phyloP scores from a whole-genome alignment of 2,888 invertebrate species.

The Agriopis leucophaearia region DNA sequence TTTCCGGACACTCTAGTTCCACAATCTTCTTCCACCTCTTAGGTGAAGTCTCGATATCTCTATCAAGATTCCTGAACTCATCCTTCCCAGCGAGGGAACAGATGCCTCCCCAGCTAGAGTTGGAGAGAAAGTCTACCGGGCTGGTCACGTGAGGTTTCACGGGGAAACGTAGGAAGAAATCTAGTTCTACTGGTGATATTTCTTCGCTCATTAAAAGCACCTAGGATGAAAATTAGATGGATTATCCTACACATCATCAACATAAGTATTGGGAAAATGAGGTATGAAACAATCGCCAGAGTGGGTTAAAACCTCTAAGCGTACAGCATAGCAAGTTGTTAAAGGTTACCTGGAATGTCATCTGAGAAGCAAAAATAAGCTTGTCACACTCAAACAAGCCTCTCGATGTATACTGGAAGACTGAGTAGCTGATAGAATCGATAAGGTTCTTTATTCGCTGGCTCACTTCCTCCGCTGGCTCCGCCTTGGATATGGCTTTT shows the following conservation, averaged over 20 bases:
- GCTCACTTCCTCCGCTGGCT: constrained; percentile 92
- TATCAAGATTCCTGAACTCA: constrained; percentile 96
- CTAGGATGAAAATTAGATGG: constrained; percentile 71
- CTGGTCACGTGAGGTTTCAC: constrained; percentile 96
- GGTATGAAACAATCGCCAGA: not conserved
- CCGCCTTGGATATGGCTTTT: constrained; percentile 96
- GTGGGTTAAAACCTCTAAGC: not conserved
- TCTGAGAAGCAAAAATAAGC: constrained; percentile 97
- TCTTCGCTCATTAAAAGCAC: constrained; percentile 95
- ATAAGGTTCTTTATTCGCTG: constrained; percentile 95
- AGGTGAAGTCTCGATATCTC: constrained; percentile 98
- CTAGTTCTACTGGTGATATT: constrained; percentile 93
- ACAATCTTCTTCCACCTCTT: constrained; percentile 99
- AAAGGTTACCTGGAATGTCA: constrained; percentile 94
- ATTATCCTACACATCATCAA: not conserved
- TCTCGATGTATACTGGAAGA: constrained; percentile 97
- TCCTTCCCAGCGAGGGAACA: constrained; percentile 96
- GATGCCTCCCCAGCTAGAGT: constrained; percentile 97
- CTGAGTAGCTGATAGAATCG: constrained; percentile 97
- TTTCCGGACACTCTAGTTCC: constrained; percentile 97
- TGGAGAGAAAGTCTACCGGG: constrained; percentile 97
- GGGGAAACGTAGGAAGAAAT: constrained; percentile 97
- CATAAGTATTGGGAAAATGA: not conserved
- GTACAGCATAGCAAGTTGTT: not conserved
- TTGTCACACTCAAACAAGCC: constrained; percentile 99